Percentiles rank a stretch among this genome's conserved stretches.
Conservation (phyloP, 1,140 invertebrate species). For the Teleopsis dalmanni region DNA sequence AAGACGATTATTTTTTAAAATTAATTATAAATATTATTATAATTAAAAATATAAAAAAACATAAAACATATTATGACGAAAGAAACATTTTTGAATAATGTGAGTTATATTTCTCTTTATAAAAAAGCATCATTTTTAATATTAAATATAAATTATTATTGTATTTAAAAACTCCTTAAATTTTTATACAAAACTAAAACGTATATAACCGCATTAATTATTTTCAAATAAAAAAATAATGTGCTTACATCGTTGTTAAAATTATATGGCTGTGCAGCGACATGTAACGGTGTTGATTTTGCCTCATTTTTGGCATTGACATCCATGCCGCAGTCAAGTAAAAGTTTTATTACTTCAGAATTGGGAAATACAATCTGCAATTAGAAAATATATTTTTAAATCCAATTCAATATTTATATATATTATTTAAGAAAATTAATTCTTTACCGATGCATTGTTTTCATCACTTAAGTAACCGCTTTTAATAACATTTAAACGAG, state of each 20-base stretch:
- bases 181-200: too few species aligned
- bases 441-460: conserved; percentile 44
- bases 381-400: conserved; percentile 13
- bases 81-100: too few species aligned
- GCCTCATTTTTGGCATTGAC: conserved; percentile 69
- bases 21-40: too few species aligned
- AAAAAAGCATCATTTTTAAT: too few species aligned
- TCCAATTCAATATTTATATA: neutral
- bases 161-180: conserved; percentile 1
- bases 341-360: conserved; percentile 56
- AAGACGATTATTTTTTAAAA: too few species aligned
- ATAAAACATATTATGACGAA: too few species aligned
- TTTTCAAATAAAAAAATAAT: neutral
- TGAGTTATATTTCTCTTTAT: too few species aligned
- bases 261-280: conserved; percentile 66
- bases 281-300: conserved; percentile 67
- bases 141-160: neutral
- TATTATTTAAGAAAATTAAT: neutral
- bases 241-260: conserved; percentile 60
- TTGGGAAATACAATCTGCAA: conserved; percentile 61
- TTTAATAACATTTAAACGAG: conserved; percentile 68
- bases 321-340: conserved; percentile 67
- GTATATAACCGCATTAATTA: too few species aligned
- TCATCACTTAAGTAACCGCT: conserved; percentile 71
- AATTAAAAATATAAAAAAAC: too few species aligned